These are phyloP conservation scores for Candidula unifasciata DNA, from an alignment of 2,888 invertebrate species.

Conservation along the genomic window DNA sequence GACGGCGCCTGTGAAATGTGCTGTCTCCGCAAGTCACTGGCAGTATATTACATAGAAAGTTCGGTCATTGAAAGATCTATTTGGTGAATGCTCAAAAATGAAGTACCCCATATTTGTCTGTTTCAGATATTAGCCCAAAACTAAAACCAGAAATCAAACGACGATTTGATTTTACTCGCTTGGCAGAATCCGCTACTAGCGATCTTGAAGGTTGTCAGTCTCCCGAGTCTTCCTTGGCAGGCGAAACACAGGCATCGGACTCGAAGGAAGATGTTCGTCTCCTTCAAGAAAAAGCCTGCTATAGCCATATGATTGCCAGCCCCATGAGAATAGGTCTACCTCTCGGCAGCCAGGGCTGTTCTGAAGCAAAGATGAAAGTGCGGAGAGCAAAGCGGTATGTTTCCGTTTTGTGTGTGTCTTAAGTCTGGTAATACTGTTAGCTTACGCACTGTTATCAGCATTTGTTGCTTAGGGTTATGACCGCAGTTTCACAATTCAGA, in stretches of 20 bases:
- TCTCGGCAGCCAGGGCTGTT: neutral
- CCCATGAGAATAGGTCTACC: neutral
- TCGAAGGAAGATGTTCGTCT: constrained; percentile 39
- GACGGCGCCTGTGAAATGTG: too few species aligned
- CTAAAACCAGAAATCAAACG: constrained; percentile 33
- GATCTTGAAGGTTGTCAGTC: constrained; percentile 51
- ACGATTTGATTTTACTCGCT: constrained; percentile 54
- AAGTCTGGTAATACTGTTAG: too few species aligned
- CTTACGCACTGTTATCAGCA: too few species aligned
- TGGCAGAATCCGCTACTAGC: constrained; percentile 55
- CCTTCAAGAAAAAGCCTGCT: constrained; percentile 24
- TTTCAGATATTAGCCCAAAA: neutral
- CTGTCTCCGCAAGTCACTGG: too few species aligned
- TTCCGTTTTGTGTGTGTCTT: neutral
- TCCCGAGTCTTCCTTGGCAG: constrained; percentile 33
- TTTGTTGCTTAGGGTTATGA: too few species aligned
- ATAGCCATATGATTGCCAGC: constrained; percentile 11
- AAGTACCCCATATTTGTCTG: neutral
- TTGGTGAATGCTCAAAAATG: too few species aligned
- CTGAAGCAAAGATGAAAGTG: constrained; percentile 38
- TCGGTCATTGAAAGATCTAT: too few species aligned
- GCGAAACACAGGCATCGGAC: constrained; percentile 33
- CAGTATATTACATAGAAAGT: too few species aligned
- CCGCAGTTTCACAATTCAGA: too few species aligned
- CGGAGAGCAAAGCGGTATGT: constrained; percentile 48